Base-by-base conservation (phyloP, 2,113 vertebrate genomes). In the Python bivittatus region DNA sequence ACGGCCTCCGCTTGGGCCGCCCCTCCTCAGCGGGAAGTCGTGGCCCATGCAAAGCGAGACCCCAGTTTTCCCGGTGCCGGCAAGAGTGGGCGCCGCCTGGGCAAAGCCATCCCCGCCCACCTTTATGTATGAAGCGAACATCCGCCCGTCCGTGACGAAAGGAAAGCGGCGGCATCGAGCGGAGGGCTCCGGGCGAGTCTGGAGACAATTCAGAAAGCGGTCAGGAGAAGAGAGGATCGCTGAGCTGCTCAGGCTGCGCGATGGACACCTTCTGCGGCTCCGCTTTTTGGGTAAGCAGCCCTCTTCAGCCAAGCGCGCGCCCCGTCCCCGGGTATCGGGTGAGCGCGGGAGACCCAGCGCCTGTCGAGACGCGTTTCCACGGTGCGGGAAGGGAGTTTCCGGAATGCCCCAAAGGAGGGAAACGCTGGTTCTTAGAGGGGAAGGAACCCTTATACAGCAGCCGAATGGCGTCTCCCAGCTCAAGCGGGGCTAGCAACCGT, bases 231-330 rank as follows among this genome's bases (percentile, higher is more conserved):
- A 22, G 52, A 8, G 11, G 29, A 3, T 25, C 33, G 72, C 33
- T 22, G n/a, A 89, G 54, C 86, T 10, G 38, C 44, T 60, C 13
- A 25, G 44, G 4, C n/a, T 7, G 91, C 87, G 4, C 54, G 1
- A 97, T 97, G 96, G 96, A 97, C 53, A 23, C 33, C 8, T 96
- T 97, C 89, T 97, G 96, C 86, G 96, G 96, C 56, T 96, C 95
- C 48, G 94, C 72, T 44, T 96, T 97, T 79, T 97, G 96, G 96
- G 96, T 97, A 94, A 97, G 96, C 15, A 33, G 54, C 79, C 27
- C 13, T n/a, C 2, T n/a, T 13, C 10, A 64, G 1, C 11, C 64
- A 33, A 33, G 64, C 61, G 61, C 29, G 1, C 29, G 0, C 61
- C 15, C 25, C 15, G 15, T 38, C n/a, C 12, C n/a, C n/a, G 33